Conservation (phyloP, 2,113 vertebrate genomes). For the Raphicerus campestris region DNA sequence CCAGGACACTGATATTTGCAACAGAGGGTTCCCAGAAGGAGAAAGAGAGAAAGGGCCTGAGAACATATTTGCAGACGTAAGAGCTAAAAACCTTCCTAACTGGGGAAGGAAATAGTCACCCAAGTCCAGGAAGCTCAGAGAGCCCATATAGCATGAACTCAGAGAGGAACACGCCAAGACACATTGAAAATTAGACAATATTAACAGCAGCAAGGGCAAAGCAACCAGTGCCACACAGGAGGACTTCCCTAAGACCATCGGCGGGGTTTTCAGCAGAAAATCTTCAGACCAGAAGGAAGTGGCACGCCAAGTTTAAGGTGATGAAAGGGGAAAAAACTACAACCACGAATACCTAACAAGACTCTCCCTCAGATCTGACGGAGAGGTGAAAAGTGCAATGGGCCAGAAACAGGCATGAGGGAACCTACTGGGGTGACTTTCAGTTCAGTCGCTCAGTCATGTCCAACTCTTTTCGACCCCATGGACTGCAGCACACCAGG, state of each 20-base stretch:
- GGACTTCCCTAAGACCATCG: accelerated
- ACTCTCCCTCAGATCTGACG: not conserved
- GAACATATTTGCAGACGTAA: not conserved
- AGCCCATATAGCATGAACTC: not conserved
- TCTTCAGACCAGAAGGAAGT: not conserved
- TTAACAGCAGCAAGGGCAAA: not conserved
- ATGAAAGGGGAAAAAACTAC: not conserved
- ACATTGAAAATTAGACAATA: not conserved
- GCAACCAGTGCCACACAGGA: no score
- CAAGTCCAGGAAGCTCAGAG: not conserved
- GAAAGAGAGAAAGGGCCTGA: not conserved
- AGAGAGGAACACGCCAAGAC: no score
- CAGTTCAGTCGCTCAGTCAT: not conserved
- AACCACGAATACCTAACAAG: not conserved
- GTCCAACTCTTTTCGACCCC: not conserved
- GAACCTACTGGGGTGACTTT: not conserved
- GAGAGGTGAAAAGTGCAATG: not conserved
- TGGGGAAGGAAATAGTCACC: not conserved
- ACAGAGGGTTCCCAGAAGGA: not conserved
- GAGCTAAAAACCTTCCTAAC: not conserved
- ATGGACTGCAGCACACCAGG: not conserved
- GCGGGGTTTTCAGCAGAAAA: not conserved
- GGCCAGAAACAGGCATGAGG: not conserved
- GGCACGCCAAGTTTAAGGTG: not conserved
- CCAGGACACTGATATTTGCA: not conserved